These are phyloP conservation scores for Campaea margaritaria DNA, from an alignment of 2,888 invertebrate species.

Conservation along the genomic window DNA sequence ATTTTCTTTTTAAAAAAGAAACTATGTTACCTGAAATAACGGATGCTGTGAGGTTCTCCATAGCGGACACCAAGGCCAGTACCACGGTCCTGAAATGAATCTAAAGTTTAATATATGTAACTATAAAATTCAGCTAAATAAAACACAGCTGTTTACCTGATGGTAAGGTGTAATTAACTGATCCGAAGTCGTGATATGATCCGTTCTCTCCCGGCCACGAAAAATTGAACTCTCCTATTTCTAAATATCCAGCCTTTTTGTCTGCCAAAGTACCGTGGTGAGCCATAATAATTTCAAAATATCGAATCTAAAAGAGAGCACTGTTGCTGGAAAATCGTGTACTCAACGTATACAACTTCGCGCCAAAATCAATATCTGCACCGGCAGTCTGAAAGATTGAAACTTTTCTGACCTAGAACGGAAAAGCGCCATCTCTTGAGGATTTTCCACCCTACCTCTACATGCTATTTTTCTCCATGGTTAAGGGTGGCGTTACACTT, in stretches of 20 bases:
- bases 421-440: slow-evolving; percentile 44
- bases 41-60: slow-evolving; percentile 92
- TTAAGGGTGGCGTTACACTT: too few relatives aligned
- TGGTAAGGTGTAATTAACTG: slow-evolving; percentile 78
- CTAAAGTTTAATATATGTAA: not conserved
- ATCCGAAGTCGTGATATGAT: slow-evolving; percentile 73
- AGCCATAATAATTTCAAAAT: slow-evolving; percentile 49
- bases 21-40: slow-evolving; percentile 74
- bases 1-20: too few relatives aligned
- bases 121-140: slow-evolving; percentile 6
- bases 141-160: slow-evolving; percentile 60
- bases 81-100: slow-evolving; percentile 81
- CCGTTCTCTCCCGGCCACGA: slow-evolving; percentile 82
- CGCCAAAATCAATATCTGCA: slow-evolving; percentile 56
- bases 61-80: slow-evolving; percentile 88
- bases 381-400: slow-evolving; percentile 17
- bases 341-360: slow-evolving; percentile 45
- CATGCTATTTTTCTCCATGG: not conserved
- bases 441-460: not conserved
- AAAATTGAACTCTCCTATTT: slow-evolving; percentile 78
- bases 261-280: slow-evolving; percentile 62
- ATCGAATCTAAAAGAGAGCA: not conserved
- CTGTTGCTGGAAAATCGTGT: slow-evolving; percentile 4
- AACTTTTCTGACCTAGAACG: too few relatives aligned
- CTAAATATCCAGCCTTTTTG: slow-evolving; percentile 70